Base-by-base conservation (phyloP, 2,888 invertebrate genomes). In the Tetramorium bicarinatum region DNA sequence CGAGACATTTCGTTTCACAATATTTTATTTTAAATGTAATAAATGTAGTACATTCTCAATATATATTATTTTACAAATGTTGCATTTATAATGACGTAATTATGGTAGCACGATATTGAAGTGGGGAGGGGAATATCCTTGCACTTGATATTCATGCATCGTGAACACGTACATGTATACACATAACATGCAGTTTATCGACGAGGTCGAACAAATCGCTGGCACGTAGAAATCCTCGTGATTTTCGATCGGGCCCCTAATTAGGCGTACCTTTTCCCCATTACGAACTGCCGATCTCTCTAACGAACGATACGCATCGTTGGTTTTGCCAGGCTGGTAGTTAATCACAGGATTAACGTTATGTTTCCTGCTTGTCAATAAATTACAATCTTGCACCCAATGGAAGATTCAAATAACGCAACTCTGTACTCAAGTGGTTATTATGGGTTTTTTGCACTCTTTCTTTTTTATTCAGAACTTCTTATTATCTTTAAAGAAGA, bases 81-180 rank as follows among this genome's bases (percentile, higher is more conserved):
- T 18, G 15, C 15, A 41, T 67, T 41, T 54, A 6, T 38, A 64
- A 52, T 9, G 13, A 7, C 25, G 41, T n/a, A 61, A 38, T 62
- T 49, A 38, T 29, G 29, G 25, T 41, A 61, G n/a, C 29, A 47
- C 21, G 56, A 6, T 25, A 13, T 52, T 38, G 38, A 25, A 64
- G 18, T 11, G 11, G 13, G 64, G 52, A 72, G 41, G 67, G 71
- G 21, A 41, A 56, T 87, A 87, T 86, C 88, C 88, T 88, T 88
- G 88, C 82, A 88, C 88, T 88, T 88, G 88, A 77, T 88, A 88
- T 88, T 88, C 88, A 85, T 86, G 86, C 88, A 59, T 59, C 49
- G 59, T 83, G 82, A 84, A 59, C 83, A 62, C 52, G 54, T 49
- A 41, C 8, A 52, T 49, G 25, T 3, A 25, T 49, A 41, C 38